phyloP scores from a whole-genome alignment of 2,888 invertebrate genomes.

The Drosophila cyrtoloma region DNA sequence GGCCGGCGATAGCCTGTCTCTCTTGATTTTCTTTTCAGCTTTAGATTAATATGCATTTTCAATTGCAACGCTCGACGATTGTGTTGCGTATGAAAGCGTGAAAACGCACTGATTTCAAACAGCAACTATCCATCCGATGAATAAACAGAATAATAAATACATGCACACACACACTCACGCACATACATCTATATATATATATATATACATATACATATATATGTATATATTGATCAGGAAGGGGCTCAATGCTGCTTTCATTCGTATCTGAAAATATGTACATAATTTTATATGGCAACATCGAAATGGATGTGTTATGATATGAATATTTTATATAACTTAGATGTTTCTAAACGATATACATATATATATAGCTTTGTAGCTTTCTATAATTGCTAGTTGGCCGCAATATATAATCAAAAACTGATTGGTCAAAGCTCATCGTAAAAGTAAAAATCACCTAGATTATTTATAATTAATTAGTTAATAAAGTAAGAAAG shows the following conservation, averaged over 20 bases:
- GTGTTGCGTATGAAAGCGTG: slow-evolving; percentile 63
- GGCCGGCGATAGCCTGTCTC: not conserved
- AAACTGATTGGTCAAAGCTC: not conserved
- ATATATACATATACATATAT: not conserved
- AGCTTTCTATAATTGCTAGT: not conserved
- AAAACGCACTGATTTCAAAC: slow-evolving; percentile 51
- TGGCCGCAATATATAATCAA: not conserved
- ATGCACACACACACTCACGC: not conserved
- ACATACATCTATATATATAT: not conserved
- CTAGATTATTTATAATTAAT: no score
- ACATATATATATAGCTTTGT: not conserved
- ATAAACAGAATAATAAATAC: slow-evolving; percentile 9
- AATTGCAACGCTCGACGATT: slow-evolving; percentile 26
- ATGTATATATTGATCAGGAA: slow-evolving; percentile 2
- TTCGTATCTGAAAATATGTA: not conserved
- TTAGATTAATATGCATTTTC: slow-evolving; percentile 11
- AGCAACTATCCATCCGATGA: slow-evolving; percentile 36
- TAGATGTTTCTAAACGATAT: not conserved
- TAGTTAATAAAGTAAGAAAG: not conserved
- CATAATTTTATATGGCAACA: not conserved
- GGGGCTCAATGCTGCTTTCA: not conserved
- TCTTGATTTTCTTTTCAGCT: not conserved
- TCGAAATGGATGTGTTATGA: not conserved
- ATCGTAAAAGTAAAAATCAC: not conserved
- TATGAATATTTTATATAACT: not conserved